Conservation (phyloP, 2,113 vertebrate species). For the Lampris megalopsis region DNA sequence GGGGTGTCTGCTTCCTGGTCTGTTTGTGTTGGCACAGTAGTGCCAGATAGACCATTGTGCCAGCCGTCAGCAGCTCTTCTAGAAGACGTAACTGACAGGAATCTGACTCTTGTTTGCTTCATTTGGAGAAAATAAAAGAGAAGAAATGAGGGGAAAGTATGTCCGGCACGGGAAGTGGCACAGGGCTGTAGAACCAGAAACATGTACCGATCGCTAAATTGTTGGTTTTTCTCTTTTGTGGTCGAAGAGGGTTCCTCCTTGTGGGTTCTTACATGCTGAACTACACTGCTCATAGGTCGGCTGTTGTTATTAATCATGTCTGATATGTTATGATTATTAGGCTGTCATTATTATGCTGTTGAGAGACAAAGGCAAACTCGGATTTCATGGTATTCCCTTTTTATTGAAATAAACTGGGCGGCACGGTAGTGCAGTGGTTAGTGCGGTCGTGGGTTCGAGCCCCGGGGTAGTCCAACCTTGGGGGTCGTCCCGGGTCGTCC, state of each 20-base stretch:
- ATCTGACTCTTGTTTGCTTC: constrained; percentile 51
- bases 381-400: too few relatives aligned
- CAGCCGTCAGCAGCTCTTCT: constrained; percentile 48
- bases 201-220: neutral
- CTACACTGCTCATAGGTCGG: too few relatives aligned
- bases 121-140: constrained; percentile 57
- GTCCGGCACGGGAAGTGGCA: neutral
- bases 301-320: too few relatives aligned
- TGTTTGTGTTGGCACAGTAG: constrained; percentile 58
- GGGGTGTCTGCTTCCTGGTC: constrained; percentile 47
- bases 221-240: constrained; percentile 7
- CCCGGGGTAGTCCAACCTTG: too few relatives aligned
- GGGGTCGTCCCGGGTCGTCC: too few relatives aligned
- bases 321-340: too few relatives aligned
- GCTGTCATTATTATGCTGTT: too few relatives aligned
- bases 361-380: too few relatives aligned
- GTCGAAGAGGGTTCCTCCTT: neutral
- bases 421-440: too few relatives aligned
- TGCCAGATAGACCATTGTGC: constrained; percentile 37
- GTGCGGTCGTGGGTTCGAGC: too few relatives aligned
- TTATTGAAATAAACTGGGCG: too few relatives aligned
- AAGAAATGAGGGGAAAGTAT: constrained; percentile 36
- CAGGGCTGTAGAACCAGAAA: neutral
- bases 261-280: constrained; percentile 22
- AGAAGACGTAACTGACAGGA: constrained; percentile 66